Base-by-base conservation (phyloP, 2,888 invertebrate species). In the Crossocerus cetratus region DNA sequence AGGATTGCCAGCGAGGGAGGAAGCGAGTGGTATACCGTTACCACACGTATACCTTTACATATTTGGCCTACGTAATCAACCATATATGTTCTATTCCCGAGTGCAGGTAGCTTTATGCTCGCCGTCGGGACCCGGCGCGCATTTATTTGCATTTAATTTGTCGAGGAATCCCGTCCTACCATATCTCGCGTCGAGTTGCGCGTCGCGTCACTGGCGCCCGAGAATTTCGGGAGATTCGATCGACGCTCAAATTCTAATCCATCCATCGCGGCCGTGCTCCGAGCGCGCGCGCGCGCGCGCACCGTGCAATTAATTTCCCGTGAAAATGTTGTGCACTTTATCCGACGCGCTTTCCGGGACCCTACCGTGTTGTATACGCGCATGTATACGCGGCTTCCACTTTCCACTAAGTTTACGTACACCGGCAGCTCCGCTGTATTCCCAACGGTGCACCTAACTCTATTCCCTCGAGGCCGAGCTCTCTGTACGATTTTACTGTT, bases 61-160 rank as follows among this genome's bases (percentile, higher is more conserved):
- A 55, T 55, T 55, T 55, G 20, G 22, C 20, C 55, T 55, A 18
- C 20, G 20, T 13, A 55, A 55, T 55, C 55, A 20, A 55, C 20
- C 22, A 55, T 55, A 55, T 20, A 20, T 21, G 55, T 22, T 11
- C 13, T 20, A 18, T 14, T 55, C 11, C 55, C 20, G 16, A 14
- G 20, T 55, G 11, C 55, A 22, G 55, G 22, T 20, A 22, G n/a
- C 55, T 55, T 20, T 22, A 55, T 32, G 5, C 20, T 8, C 55
- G 3, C 13, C 8, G 55, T 22, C 14, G 20, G 8, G 14, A n/a
- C 20, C 22, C 14, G 14, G 11, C 55, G 20, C 55, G 22, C 22
- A 55, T 22, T 21, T 22, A 55, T 55, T 55, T 55, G 55, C 55
- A 55, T 55, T 55, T 55, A 18, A 22, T 55, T 55, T 22, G 55